phyloP scores from a whole-genome alignment of 2,797 vertebrate genomes.

The Limnodromus scolopaceus region DNA sequence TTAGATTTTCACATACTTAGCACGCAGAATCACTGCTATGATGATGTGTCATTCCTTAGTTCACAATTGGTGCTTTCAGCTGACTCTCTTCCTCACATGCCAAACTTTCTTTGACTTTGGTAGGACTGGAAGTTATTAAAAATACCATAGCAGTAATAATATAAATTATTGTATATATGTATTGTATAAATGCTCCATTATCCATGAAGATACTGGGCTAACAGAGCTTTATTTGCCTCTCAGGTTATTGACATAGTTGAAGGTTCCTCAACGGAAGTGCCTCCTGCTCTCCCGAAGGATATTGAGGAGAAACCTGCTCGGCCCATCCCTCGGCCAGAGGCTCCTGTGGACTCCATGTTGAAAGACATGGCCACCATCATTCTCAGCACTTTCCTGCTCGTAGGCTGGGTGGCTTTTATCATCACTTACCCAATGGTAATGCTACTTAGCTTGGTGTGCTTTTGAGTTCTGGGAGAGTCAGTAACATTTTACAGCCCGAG shows the following conservation, averaged over 20 bases:
- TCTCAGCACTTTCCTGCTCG: constrained; percentile 94
- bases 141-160: not conserved
- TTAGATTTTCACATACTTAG: not conserved
- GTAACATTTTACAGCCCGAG: not conserved
- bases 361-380: constrained; percentile 98
- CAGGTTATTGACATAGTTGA: constrained; percentile 83
- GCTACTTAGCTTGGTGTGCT: not conserved
- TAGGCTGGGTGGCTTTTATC: constrained; percentile 96
- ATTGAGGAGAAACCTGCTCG: constrained; percentile 82
- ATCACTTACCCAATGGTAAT: constrained; percentile 94
- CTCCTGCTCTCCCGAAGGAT: constrained; percentile 68
- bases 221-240: constrained; percentile 12
- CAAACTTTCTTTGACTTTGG: not conserved
- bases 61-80: not conserved
- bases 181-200: not conserved
- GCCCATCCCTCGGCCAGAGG: constrained; percentile 78
- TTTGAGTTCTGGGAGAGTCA: not conserved
- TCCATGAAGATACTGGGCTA: not conserved
- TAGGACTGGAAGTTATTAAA: not conserved
- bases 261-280: constrained; percentile 78
- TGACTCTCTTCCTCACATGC: not conserved
- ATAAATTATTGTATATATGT: too few species aligned
- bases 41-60: not conserved
- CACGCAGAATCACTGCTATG: not conserved
- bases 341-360: constrained; percentile 91